Evolutionary conservation across 2,797 vertebrate species (phyloP).

Genomic region (Notolepis coatsorum): DNA sequence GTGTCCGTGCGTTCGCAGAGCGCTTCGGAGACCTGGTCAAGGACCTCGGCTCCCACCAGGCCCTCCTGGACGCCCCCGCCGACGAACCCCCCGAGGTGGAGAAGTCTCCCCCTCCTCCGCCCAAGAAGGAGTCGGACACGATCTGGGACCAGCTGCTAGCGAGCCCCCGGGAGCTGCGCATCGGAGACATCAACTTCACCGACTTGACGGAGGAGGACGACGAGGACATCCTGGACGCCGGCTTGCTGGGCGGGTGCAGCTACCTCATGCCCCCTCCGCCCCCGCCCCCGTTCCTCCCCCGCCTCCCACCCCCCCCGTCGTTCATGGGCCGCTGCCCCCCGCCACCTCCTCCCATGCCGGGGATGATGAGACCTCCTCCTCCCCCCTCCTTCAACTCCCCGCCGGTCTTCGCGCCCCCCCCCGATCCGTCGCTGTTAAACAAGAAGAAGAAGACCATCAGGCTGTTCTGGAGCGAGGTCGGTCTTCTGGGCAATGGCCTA

Average conservation of each 20-base stretch:
- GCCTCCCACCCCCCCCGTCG: constrained; percentile 83
- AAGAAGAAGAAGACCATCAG: constrained; percentile 99
- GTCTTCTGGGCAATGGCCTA: not conserved
- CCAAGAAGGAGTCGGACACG: constrained; percentile 93
- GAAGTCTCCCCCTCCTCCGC: constrained; percentile 69
- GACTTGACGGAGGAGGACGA: constrained; percentile 95
- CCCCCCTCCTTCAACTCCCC: constrained; percentile 78
- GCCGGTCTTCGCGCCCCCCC: constrained; percentile 55
- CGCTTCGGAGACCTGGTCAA: constrained; percentile 90
- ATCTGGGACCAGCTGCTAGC: constrained; percentile 98
- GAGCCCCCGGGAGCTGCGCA: constrained; percentile 92
- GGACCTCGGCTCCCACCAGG: constrained; percentile 65
- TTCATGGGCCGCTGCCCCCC: constrained; percentile 80
- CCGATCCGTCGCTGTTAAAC: constrained; percentile 87
- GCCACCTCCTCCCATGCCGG: constrained; percentile 85
- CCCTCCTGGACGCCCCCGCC: constrained; percentile 45
- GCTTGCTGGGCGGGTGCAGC: constrained; percentile 79
- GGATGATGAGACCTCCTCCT: constrained; percentile 84
- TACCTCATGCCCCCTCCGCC: constrained; percentile 88
- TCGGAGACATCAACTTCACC: constrained; percentile 97
- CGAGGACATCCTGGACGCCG: constrained; percentile 87
- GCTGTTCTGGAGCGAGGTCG: constrained; percentile 95
- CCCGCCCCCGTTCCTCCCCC: constrained; percentile 76
- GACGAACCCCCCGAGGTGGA: constrained; percentile 66
- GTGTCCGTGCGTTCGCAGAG: constrained; percentile 89